Base-by-base conservation (phyloP, 2,888 invertebrate species). In the Myopa testacea region DNA sequence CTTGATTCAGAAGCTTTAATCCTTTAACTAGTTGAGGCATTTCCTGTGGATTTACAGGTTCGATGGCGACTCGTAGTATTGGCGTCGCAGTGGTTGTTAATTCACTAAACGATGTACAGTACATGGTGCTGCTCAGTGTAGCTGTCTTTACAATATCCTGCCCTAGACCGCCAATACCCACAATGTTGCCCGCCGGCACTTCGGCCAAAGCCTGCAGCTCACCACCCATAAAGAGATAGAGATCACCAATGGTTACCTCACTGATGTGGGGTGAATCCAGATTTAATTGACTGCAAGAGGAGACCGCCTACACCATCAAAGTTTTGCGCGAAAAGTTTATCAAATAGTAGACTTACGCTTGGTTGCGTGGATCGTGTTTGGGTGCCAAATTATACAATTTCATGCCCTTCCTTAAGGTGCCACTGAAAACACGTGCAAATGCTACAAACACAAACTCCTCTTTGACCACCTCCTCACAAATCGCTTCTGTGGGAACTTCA, bases 181-280 rank as follows among this genome's bases (percentile, higher is more conserved):
- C 92, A 79, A 99, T 94, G 89, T 97, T 98, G 7, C 99, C 99
- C 65, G 97, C 96, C 4, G 95, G 93, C 1, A 96, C 95, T 86
- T 93, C 92, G 45, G 94, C 93, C 58, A 98, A 91, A 0, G 91
- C 87, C 87, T 96, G 94, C 76, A 98, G 88, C 84, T 99, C 98
- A 82, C 96, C 92, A 8, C 99, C 99, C 95, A 98, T 96, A 79
- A 99, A 91, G 82, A 98, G 90, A 86, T 96, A 99, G 1, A 99
- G 89, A 79, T 95, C 93, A 70, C 93, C 92, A 14, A 98, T 92
- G 3, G 86, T 90, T 0, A 88, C 88, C 69, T 84, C 84, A 16
- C 81, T 86, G 37, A 89, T 85, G 68, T 86, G 91, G 87, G 87
- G 87, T 0, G 89, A 88, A 37, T 85, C 80, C 4, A 80, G 50